Evolutionary conservation across 1,140 invertebrate species (phyloP), one percentile per base, ranked within the genome.

Genomic region (Macrocentrus cingulum): DNA sequence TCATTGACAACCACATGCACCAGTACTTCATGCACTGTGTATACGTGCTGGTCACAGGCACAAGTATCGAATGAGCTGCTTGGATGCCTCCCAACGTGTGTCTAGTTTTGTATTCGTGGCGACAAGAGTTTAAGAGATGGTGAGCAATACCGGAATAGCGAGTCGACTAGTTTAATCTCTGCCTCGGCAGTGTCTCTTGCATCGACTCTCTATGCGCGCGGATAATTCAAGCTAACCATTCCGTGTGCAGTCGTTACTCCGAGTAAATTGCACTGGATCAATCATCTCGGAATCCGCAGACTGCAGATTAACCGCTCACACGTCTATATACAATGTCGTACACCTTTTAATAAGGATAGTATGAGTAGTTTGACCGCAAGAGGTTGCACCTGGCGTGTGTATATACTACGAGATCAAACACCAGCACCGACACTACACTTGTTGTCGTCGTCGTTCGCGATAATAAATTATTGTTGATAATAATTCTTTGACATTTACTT

Each of bases 201-300:
- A n/a, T n/a, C 41, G 4, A 42, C 23, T 45, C 22, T 53, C 41
- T n/a, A n/a, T n/a, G n/a, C n/a, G n/a, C n/a, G n/a, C 29, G 39
- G 45, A 57, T 65, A 65, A 66, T 65, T 65, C 23, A 52, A 64
- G 60, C 63, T 65, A 64, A 62, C 61, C 56, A 63, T 62, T 65
- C 56, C 59, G 54, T 45, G 56, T 36, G 58, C 41, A 32, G 54
- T 57, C 39, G 60, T 39, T 39, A 44, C 49, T 54, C 42, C 54
- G 48, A 46, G 44, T 41, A 42, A 23, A 54, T 37, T 53, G 29
- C 50, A 20, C 36, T 25, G 50, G 36, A 52, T 52, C 50, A 52
- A 52, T 52, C 50, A 52, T 52, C 57, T 55, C 42, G 66, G 60
- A 68, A 71, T 71, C 57, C 25, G n/a, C 61, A 56, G 62, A 61